Evolutionary conservation across 2,113 vertebrate genomes (phyloP), one percentile per base, ranked within the genome.

Genomic region (Anguilla japonica): DNA sequence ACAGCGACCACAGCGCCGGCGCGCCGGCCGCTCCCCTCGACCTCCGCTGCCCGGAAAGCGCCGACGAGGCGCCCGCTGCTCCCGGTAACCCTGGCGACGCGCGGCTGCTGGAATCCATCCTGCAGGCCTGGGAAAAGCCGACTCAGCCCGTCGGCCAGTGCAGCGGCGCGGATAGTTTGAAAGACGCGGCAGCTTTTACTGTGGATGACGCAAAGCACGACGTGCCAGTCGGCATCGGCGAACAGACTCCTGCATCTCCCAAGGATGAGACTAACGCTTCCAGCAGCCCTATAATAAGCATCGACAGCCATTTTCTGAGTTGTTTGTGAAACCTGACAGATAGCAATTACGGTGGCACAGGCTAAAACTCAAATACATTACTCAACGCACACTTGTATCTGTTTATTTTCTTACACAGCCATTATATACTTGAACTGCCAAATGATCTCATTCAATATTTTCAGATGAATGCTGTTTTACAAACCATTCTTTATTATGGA

Each of bases 1-100:
- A 98, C 39, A 75, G 43, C 75, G 87, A 53, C 22, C 46, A 71
- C 40, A 63, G 85, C 14, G 34, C 84, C n/a, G 82, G 83, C n/a
- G 5, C 16, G 9, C 7, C 6, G 9, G 20, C 60, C 22, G 71
- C 22, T n/a, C 71, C 71, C n/a, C 26, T 60, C 0, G 43, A 39
- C 83, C 41, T 11, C 82, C 7, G 57, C 81, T 11, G 39, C 40
- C 60, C 60, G 1, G 71, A 41, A 16, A 41, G n/a, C 26, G 26
- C 40, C 22, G 50, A 43, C 22, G 80, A 81, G 13, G 39, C 53
- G 22, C n/a, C 85, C 43, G 41, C 41, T 53, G 26, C 83, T 20
- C 82, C 87, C 57, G 82, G 85, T 29, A 84, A 87, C 39, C 82
- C 86, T 80, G 84, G 43, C 20, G 84, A 91, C 11, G 39, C 85